Evolutionary conservation across 2,888 invertebrate species (phyloP).

Genomic region (Conomelus anceps): DNA sequence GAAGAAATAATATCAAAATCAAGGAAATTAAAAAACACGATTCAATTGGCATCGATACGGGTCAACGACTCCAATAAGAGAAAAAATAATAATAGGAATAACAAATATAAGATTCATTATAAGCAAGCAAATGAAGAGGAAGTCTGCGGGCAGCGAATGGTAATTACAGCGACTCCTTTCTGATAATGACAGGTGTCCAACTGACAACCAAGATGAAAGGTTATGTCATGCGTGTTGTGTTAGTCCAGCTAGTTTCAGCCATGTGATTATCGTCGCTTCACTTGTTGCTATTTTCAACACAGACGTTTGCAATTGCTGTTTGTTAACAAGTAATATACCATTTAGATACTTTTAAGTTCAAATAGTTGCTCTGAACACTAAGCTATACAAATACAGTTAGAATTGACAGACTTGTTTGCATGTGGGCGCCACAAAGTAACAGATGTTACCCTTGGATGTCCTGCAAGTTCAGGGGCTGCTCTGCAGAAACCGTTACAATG

Average conservation of each 20-base stretch:
- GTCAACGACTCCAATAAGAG: not conserved
- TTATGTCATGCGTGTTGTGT: not conserved
- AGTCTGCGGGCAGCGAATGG: not conserved
- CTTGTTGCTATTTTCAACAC: not conserved
- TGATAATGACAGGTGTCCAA: not conserved
- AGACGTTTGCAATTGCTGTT: not conserved
- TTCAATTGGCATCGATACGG: not conserved
- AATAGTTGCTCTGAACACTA: not conserved
- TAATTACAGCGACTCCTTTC: not conserved
- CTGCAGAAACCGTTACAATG: not conserved
- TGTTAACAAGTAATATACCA: not conserved
- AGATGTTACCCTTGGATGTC: not conserved
- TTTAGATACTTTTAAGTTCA: not conserved
- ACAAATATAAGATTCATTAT: not conserved
- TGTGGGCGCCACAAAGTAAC: not conserved
- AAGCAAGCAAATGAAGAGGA: not conserved
- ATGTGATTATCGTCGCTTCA: not conserved
- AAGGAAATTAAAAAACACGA: not conserved
- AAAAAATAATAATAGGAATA: not conserved
- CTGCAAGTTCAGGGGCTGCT: not conserved
- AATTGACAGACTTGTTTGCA: not conserved
- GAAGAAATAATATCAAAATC: no score
- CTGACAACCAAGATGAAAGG: not conserved
- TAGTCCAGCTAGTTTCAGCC: not conserved
- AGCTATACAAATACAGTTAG: not conserved